Percentiles rank a stretch among this genome's conserved stretches.
Conservation (phyloP, 1,140 invertebrate genomes). For the Rhyzopertha dominica region DNA sequence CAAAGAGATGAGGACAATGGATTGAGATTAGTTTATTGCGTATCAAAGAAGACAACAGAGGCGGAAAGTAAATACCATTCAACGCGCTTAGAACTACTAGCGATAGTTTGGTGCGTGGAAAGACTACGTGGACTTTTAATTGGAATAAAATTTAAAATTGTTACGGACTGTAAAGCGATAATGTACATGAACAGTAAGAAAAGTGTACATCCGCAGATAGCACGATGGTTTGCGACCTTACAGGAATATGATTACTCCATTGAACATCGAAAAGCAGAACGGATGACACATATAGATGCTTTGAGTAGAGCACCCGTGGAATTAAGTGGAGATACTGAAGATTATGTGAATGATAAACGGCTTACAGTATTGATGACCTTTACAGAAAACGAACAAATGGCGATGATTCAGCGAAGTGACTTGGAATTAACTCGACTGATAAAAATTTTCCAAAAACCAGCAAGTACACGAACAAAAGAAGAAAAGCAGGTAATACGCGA, state of each 20-base stretch:
- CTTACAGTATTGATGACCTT: constrained; percentile 5
- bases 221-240: constrained; percentile 27
- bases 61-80: constrained; percentile 30
- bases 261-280: constrained; percentile 23
- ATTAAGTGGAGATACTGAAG: not conserved
- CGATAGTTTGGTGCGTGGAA: constrained; percentile 20
- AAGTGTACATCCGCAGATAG: constrained; percentile 22
- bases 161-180: constrained; percentile 39
- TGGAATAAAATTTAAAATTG: constrained; percentile 40
- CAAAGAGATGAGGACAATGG: constrained; percentile 32
- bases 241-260: constrained; percentile 29
- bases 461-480: no score
- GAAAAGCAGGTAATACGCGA: no score
- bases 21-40: constrained; percentile 29
- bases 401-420: not conserved
- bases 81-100: constrained; percentile 29
- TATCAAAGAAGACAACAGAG: constrained; percentile 28
- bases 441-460: constrained; percentile 28
- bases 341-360: not conserved
- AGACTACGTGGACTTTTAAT: constrained; percentile 37
- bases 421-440: no score
- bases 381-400: constrained; percentile 6
- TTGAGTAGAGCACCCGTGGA: constrained; percentile 23
- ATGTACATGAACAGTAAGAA: constrained; percentile 21
- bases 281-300: constrained; percentile 38